Conservation (phyloP, 2,888 invertebrate genomes). For the Petrophora chlorosata region DNA sequence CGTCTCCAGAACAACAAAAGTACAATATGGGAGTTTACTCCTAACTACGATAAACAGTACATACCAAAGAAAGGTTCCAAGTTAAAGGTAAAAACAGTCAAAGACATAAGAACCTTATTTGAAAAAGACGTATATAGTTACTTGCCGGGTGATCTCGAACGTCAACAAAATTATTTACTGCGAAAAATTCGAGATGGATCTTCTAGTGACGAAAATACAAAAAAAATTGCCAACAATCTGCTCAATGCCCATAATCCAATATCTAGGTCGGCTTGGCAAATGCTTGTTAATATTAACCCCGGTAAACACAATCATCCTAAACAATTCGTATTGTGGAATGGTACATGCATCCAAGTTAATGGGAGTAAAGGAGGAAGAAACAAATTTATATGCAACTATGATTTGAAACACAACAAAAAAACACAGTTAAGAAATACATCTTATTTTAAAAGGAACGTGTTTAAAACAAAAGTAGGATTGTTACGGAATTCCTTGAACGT, state of each 20-base stretch:
- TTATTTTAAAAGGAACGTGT: slow-evolving; percentile 30
- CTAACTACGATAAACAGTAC: slow-evolving; percentile 61
- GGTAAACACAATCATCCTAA: slow-evolving; percentile 49
- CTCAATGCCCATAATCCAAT: slow-evolving; percentile 59
- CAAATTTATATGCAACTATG: slow-evolving; percentile 59
- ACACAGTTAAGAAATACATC: slow-evolving; percentile 32
- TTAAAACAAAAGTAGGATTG: slow-evolving; percentile 50
- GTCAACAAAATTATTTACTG: slow-evolving; percentile 60
- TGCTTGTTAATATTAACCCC: slow-evolving; percentile 72
- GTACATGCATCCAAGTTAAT: slow-evolving; percentile 61
- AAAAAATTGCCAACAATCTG: slow-evolving; percentile 57
- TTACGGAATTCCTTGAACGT: slow-evolving; percentile 61
- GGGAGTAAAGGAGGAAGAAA: slow-evolving; percentile 69
- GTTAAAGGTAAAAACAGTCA: slow-evolving; percentile 69
- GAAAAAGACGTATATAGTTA: slow-evolving; percentile 63
- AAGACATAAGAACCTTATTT: slow-evolving; percentile 62
- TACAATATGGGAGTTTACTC: slow-evolving; percentile 53
- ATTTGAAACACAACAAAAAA: slow-evolving; percentile 47
- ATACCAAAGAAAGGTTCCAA: slow-evolving; percentile 62
- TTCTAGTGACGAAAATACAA: slow-evolving; percentile 59
- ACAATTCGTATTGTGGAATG: slow-evolving; percentile 69
- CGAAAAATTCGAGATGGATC: slow-evolving; percentile 65
- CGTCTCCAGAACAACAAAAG: slow-evolving; percentile 23
- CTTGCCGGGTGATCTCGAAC: slow-evolving; percentile 59
- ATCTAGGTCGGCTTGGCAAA: slow-evolving; percentile 70